These are phyloP conservation scores for Boloria selene DNA, from an alignment of 2,888 invertebrate genomes.

Conservation along the genomic window DNA sequence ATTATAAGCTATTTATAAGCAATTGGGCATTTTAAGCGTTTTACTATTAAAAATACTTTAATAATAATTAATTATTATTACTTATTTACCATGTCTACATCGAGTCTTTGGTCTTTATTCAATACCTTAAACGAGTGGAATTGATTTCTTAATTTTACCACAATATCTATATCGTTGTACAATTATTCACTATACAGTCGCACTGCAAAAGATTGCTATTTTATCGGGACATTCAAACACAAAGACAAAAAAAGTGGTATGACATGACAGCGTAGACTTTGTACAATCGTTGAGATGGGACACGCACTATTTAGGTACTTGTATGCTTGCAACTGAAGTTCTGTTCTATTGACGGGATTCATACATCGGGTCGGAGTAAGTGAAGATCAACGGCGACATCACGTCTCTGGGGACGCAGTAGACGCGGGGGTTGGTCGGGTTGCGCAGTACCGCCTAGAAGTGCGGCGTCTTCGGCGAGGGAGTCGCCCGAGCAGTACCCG, in stretches of 20 bases:
- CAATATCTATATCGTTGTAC: slow-evolving; percentile 65
- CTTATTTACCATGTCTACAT: slow-evolving; percentile 49
- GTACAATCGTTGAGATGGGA: slow-evolving; percentile 22
- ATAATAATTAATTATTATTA: slow-evolving; percentile 25
- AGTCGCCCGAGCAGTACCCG: slow-evolving; percentile 81
- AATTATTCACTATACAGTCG: slow-evolving; percentile 49
- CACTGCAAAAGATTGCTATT: slow-evolving; percentile 54
- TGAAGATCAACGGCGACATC: slow-evolving; percentile 78
- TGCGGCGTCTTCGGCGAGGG: slow-evolving; percentile 76
- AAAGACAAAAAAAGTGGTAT: slow-evolving; percentile 2
- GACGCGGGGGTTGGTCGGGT: slow-evolving; percentile 53
- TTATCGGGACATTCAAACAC: background rate
- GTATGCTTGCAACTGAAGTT: slow-evolving; percentile 1
- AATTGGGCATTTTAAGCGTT: slow-evolving; percentile 53
- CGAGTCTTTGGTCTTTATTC: slow-evolving; percentile 53
- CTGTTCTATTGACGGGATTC: slow-evolving; percentile 41
- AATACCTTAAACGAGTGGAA: slow-evolving; percentile 57
- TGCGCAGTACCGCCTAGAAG: slow-evolving; percentile 62
- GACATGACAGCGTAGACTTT: slow-evolving; percentile 20
- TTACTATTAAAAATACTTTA: slow-evolving; percentile 40
- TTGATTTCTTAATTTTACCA: slow-evolving; percentile 51
- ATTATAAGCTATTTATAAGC: slow-evolving; percentile 45
- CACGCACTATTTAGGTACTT: slow-evolving; percentile 15
- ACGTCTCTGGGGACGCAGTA: slow-evolving; percentile 63
- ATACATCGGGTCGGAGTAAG: slow-evolving; percentile 72